Percentiles rank a stretch among this genome's conserved stretches.
Conservation (phyloP, 2,888 invertebrate genomes). For the Eristalis pertinax region DNA sequence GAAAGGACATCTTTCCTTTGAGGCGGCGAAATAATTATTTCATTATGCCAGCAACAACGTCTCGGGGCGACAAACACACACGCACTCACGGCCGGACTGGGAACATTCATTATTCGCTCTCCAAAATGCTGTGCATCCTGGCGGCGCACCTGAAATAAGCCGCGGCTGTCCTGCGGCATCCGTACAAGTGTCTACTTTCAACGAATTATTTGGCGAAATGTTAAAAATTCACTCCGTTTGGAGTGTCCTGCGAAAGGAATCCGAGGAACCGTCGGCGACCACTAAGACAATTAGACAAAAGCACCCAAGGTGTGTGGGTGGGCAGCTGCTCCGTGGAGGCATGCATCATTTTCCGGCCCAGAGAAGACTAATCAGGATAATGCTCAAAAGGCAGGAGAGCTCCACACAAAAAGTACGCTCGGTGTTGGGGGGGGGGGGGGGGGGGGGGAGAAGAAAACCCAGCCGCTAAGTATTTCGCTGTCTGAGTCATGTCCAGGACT, state of each 20-base stretch:
- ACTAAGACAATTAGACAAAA: not conserved
- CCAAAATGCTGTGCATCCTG: conserved; percentile 5
- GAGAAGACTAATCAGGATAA: conserved; percentile 6
- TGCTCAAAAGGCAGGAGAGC: not conserved
- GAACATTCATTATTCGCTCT: conserved; percentile 11
- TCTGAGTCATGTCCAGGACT: conserved; percentile 53
- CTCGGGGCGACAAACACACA: not conserved
- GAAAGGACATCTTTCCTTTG: conserved; percentile 8
- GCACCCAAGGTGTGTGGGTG: not conserved
- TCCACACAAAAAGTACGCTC: not conserved
- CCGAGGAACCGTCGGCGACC: not conserved
- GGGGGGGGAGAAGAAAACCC: not conserved
- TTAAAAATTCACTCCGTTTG: not conserved
- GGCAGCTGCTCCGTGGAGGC: not conserved
- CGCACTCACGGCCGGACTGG: not conserved
- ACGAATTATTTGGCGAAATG: not conserved
- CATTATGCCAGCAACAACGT: conserved; percentile 35
- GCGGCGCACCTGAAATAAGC: conserved; percentile 15
- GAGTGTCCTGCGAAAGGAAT: not conserved
- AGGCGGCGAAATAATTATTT: conserved; percentile 50
- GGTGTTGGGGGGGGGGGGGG: not conserved
- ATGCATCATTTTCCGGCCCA: not conserved
- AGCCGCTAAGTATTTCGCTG: not conserved
- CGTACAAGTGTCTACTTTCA: conserved; percentile 9
- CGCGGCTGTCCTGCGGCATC: conserved; percentile 7